Evolutionary conservation across 2,888 invertebrate genomes (phyloP), one percentile per base, ranked within the genome.

Genomic region (Gonocerus acuteangulatus): DNA sequence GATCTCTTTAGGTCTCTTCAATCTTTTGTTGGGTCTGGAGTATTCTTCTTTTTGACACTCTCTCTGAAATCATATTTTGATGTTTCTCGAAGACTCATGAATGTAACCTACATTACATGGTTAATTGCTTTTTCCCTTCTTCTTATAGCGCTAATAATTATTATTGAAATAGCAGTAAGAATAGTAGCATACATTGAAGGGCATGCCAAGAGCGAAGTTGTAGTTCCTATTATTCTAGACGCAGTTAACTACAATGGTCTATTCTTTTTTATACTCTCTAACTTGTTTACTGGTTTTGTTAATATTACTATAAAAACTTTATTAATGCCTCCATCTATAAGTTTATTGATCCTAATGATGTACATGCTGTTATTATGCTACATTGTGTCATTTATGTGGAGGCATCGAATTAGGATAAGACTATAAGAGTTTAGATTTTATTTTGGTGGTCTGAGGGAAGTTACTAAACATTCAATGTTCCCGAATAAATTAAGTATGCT

Each of bases 61-160:
- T 60, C 77, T 19, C 73, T 79, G 23, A 75, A 82, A 65, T 67
- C 73, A 3, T 73, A 76, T 49, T 79, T 80, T 56, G 81, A 82
- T 45, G 76, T 84, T 2, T 93, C 93, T 0, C 80, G 96, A 69
- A 80, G 91, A 56, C 77, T 93, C 67, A 89, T 88, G 1, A 96
- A 95, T 75, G 74, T 86, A 11, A 82, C 88, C 0, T 96, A 92
- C 72, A 82, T 87, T 60, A 71, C 84, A 16, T 93, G 89, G 84
- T 80, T 89, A 68, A 77, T 87, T 62, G 81, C 85, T 51, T 74
- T 85, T 22, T 77, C 83, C n/a, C 72, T 80, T 1, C 77, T 80
- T 16, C 72, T 84, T 66, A 71, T 82, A 0, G 75, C 76, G 23
- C 69, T 81, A 19, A 78, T 81, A 70, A 78, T 80, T 71, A 69